These are phyloP conservation scores for Planiliza haematocheilus DNA, from an alignment of 2,113 vertebrate genomes.

Conservation along the genomic window DNA sequence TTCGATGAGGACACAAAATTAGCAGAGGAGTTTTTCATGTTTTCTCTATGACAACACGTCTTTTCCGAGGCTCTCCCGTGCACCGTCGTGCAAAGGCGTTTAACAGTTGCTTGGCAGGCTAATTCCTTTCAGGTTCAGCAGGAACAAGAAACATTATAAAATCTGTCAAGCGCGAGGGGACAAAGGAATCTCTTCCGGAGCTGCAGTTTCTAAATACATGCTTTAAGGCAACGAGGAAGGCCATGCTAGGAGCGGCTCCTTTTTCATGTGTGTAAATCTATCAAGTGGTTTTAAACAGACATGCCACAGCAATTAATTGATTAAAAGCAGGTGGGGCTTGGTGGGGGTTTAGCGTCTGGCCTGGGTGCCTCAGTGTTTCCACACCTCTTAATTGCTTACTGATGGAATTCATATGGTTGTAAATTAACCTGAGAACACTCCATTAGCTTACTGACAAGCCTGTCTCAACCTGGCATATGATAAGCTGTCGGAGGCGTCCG, in stretches of 20 bases:
- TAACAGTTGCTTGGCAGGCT: slow-evolving; percentile 32
- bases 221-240: slow-evolving; percentile 18
- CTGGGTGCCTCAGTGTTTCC: slow-evolving; percentile 68
- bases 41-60: slow-evolving; percentile 14
- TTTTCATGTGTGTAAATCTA: slow-evolving; percentile 69
- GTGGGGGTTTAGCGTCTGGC: slow-evolving; percentile 62
- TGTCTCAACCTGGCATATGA: slow-evolving; percentile 72
- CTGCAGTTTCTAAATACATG: slow-evolving; percentile 25
- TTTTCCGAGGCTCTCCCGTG: slow-evolving; percentile 16
- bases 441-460: slow-evolving; percentile 77
- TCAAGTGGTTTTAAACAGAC: slow-evolving; percentile 67
- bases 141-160: slow-evolving; percentile 11
- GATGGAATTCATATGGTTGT: slow-evolving; percentile 81
- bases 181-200: slow-evolving; percentile 5
- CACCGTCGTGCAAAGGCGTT: slow-evolving; percentile 5
- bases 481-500: slow-evolving; percentile 74
- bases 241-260: slow-evolving; percentile 15
- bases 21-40: slow-evolving; percentile 19
- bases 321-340: slow-evolving; percentile 58
- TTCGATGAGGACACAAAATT: slow-evolving; percentile 20
- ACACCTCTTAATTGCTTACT: slow-evolving; percentile 84
- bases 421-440: slow-evolving; percentile 80
- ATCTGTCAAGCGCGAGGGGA: slow-evolving; percentile 14
- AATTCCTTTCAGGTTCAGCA: slow-evolving; percentile 31
- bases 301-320: slow-evolving; percentile 74